Evolutionary conservation across 2,797 vertebrate species (phyloP), one percentile per base, ranked within the genome.

Genomic region (Syngnathus acus): DNA sequence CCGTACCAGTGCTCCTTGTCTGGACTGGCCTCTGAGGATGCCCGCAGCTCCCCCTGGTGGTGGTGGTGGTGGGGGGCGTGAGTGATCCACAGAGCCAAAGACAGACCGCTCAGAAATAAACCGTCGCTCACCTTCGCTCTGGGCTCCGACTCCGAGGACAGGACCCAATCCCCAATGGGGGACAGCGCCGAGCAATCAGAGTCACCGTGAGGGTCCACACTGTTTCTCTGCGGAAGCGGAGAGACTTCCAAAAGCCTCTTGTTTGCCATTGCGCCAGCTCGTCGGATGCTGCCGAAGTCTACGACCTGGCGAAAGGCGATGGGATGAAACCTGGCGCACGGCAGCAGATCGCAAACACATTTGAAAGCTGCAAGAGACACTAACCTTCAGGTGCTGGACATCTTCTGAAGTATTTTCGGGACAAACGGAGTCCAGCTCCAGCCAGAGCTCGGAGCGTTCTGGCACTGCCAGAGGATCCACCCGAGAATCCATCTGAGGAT

Each of bases 391-490:
- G 72, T 90, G 93, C 64, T 95, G 93, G 0, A 87, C 93, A 19
- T 94, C 95, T 78, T 95, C 94, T 26, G 93, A 95, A 57, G 92
- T 87, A 4, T 86, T 85, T 62, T 79, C 90, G 0, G 89, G 84
- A 64, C 95, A 94, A 47, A 92, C 83, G 0, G 90, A 90, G 72
- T 93, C 90, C 68, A 98, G 86, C 62, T 91, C 91, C 67, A 98
- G 78, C 86, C 94, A 95, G 79, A 98, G 95, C 74, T 90, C 95
- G 60, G 95, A 92, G 32, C 92, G 89, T 82, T 96, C 94, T 0
- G 88, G 93, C 13, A 95, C 94, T 80, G 92, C 76, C 48, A 95
- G 81, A 11, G 50, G 50, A 53, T 51, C 50, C 50, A 32, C 32
- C 32, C 32, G 32, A 32, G 32, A 32, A 32, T 43, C 42, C 42